Evolutionary conservation across 2,113 vertebrate genomes (phyloP), one percentile per base, ranked within the genome.

Genomic region (Eidolon helvum): DNA sequence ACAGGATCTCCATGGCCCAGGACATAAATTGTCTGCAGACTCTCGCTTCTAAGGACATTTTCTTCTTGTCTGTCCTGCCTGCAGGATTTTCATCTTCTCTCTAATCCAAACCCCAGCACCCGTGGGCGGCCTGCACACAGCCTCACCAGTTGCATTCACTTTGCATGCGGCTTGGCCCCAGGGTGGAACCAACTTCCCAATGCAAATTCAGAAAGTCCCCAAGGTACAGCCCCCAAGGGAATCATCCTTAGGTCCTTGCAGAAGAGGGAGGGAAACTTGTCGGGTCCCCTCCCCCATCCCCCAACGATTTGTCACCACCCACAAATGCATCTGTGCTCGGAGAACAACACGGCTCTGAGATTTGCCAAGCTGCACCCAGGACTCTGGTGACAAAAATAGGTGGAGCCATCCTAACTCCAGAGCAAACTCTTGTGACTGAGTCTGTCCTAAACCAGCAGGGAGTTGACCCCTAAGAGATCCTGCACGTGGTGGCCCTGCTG

Each of bases 91-190:
- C 7, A 11, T 53, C 77, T 84, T n/a, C 53, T 35, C 28, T 79
- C 21, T 15, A 18, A 4, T 22, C 28, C 18, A 4, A 26, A 33
- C 1, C 7, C 43, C 24, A 22, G 30, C 30, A 61, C 65, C 28
- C 43, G 16, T 0, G 2, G 2, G 16, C 14, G 48, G 61, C 59
- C 57, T 18, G 26, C 35, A 12, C 40, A 30, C 16, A 0, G 2
- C 21, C 45, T 45, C 15, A 0, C 65, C 45, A 5, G 33, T 2
- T 55, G 7, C 9, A 18, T 19, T 68, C n/a, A 35, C 55, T 91
- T 48, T 55, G 50, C 14, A 40, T 8, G 19, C 33, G 6, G 16
- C 63, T 71, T 53, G 45, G 19, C 21, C 50, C 19, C 3, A 66
- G 63, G 48, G 22, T 48, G 45, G 10, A 43, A 50, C 18, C 45